Evolutionary conservation across 2,113 vertebrate genomes (phyloP).

Genomic region (Pelodiscus sinensis): DNA sequence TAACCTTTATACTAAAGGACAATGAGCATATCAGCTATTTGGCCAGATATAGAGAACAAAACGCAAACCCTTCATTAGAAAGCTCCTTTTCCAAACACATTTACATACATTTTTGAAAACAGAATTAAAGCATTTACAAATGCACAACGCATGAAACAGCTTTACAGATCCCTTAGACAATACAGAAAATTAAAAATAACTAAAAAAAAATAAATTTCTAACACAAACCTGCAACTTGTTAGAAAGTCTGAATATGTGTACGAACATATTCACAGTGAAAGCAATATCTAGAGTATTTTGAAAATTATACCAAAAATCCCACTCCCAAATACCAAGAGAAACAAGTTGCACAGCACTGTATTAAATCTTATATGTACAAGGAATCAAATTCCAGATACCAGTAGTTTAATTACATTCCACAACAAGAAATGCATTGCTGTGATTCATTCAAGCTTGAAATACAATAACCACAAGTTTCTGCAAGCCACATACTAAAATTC

Average conservation of each 20-base stretch:
- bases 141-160: conserved; percentile 60
- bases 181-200: conserved; percentile 36
- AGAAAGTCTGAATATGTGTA: conserved; percentile 65
- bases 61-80: conserved; percentile 42
- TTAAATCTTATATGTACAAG: conserved; percentile 55
- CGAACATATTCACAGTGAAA: conserved; percentile 45
- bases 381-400: conserved; percentile 69
- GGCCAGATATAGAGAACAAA: neutral
- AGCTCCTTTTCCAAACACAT: conserved; percentile 41
- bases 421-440: conserved; percentile 71
- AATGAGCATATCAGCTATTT: neutral
- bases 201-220: conserved; percentile 48
- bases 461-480: conserved; percentile 67
- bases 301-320: conserved; percentile 48
- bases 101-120: conserved; percentile 61
- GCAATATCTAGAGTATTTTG: conserved; percentile 11
- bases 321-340: conserved; percentile 54
- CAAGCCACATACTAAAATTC: conserved; percentile 43
- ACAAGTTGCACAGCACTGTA: conserved; percentile 25
- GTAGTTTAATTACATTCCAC: conserved; percentile 77
- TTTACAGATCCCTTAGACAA: conserved; percentile 67
- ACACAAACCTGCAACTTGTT: conserved; percentile 65
- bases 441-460: conserved; percentile 63
- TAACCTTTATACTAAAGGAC: conserved; percentile 32
- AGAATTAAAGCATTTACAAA: conserved; percentile 64